phyloP scores from a whole-genome alignment of 1,140 invertebrate genomes.

The Acarapis woodi region DNA sequence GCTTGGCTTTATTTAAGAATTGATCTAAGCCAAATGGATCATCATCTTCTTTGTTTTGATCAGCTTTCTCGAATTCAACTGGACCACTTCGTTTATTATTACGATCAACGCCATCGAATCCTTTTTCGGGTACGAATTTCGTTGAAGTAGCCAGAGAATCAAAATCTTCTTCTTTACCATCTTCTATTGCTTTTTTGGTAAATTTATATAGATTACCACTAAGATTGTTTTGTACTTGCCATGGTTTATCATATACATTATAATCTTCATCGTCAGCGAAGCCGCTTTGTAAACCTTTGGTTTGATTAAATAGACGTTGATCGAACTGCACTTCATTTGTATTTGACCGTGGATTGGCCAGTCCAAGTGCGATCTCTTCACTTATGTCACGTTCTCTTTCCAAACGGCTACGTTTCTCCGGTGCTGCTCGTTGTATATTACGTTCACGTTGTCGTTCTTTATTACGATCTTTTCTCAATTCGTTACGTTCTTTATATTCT shows the following conservation, averaged over 20 bases:
- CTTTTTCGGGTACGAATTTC: conserved; percentile 78
- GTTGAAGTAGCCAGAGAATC: conserved; percentile 50
- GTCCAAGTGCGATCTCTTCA: conserved; percentile 85
- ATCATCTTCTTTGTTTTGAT: conserved; percentile 26
- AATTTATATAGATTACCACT: conserved; percentile 76
- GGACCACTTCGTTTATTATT: conserved; percentile 44
- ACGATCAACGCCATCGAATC: conserved; percentile 65
- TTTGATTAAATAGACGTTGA: conserved; percentile 78
- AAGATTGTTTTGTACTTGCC: conserved; percentile 34
- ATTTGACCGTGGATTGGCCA: conserved; percentile 49
- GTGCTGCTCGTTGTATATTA: conserved; percentile 69
- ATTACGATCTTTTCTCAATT: conserved; percentile 58
- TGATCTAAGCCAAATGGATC: conserved; percentile 94
- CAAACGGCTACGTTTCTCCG: conserved; percentile 67
- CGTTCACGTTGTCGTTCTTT: conserved; percentile 68
- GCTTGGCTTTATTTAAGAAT: conserved; percentile 86
- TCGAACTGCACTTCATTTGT: conserved; percentile 59
- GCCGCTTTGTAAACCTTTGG: conserved; percentile 78
- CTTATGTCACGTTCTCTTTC: conserved; percentile 91
- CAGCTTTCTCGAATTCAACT: conserved; percentile 61
- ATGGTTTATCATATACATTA: conserved; percentile 77
- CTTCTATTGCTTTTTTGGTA: conserved; percentile 44
- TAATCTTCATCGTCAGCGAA: conserved; percentile 94
- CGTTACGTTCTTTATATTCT: conserved; percentile 59
- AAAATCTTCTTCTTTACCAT: conserved; percentile 62